These are phyloP conservation scores for Rhamphomyia laevipes DNA, from an alignment of 2,888 invertebrate genomes.

Conservation along the genomic window DNA sequence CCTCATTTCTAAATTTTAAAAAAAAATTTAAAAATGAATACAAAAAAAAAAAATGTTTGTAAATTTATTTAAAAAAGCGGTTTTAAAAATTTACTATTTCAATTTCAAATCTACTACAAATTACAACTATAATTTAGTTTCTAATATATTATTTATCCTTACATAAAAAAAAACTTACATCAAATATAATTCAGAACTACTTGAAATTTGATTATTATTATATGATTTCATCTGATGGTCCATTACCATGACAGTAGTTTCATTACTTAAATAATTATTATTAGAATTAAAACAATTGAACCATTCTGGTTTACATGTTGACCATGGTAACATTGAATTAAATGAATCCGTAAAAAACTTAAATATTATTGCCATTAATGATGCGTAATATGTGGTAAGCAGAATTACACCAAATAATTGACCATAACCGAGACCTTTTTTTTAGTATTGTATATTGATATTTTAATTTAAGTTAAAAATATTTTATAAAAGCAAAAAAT, in stretches of 20 bases:
- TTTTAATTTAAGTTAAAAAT: no score
- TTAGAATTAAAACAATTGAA: constrained; percentile 18
- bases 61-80: background rate
- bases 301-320: constrained; percentile 45
- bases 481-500: no score
- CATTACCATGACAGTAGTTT: background rate
- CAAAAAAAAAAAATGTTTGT: background rate
- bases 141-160: no score
- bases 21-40: background rate
- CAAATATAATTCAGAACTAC: constrained; percentile 42
- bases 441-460: no score
- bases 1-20: constrained; percentile 37
- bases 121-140: background rate
- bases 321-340: constrained; percentile 50
- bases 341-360: constrained; percentile 53
- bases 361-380: constrained; percentile 48
- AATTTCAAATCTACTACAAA: background rate
- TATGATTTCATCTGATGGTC: background rate
- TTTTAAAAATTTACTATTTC: background rate
- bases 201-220: constrained; percentile 26
- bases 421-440: constrained; percentile 45
- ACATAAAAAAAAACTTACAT: constrained; percentile 34
- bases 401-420: constrained; percentile 42
- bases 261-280: constrained; percentile 2
- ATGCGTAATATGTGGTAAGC: constrained; percentile 52